phyloP scores from a whole-genome alignment of 2,888 invertebrate genomes.

The Gonocerus acuteangulatus region DNA sequence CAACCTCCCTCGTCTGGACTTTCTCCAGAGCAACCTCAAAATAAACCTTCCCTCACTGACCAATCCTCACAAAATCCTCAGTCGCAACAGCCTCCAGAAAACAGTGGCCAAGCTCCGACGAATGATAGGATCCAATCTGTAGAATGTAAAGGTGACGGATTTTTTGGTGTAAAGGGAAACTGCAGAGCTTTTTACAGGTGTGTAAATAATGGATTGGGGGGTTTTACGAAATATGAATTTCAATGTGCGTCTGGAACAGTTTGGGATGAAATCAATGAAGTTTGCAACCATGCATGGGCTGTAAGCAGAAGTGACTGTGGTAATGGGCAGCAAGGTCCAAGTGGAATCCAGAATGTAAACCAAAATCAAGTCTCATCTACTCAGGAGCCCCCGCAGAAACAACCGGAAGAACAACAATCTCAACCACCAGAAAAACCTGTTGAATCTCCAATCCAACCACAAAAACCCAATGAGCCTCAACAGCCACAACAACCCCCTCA shows the following conservation, averaged over 20 bases:
- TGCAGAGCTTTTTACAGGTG: constrained; percentile 46
- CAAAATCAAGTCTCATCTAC: background rate
- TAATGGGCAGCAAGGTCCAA: background rate
- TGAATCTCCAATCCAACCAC: constrained; percentile 24
- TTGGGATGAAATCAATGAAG: constrained; percentile 51
- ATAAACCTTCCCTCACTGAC: background rate
- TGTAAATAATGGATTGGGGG: constrained; percentile 38
- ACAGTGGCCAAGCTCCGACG: background rate
- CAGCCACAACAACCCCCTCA: constrained; percentile 29
- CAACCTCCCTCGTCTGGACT: background rate
- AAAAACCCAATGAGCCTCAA: constrained; percentile 15
- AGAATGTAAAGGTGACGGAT: constrained; percentile 39
- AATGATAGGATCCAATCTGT: constrained; percentile 6
- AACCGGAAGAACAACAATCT: constrained; percentile 20
- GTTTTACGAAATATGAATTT: constrained; percentile 48
- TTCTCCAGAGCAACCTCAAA: constrained; percentile 6
- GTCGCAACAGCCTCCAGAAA: background rate
- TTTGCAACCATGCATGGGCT: constrained; percentile 50
- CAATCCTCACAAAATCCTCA: background rate
- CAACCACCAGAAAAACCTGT: constrained; percentile 18
- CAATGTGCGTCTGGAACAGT: constrained; percentile 52
- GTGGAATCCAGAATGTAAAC: background rate
- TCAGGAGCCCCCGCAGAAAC: constrained; percentile 18
- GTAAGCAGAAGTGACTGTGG: constrained; percentile 40
- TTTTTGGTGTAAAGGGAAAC: constrained; percentile 39